Evolutionary conservation across 2,113 vertebrate genomes (phyloP).

Genomic region (Lasiurus borealis): DNA sequence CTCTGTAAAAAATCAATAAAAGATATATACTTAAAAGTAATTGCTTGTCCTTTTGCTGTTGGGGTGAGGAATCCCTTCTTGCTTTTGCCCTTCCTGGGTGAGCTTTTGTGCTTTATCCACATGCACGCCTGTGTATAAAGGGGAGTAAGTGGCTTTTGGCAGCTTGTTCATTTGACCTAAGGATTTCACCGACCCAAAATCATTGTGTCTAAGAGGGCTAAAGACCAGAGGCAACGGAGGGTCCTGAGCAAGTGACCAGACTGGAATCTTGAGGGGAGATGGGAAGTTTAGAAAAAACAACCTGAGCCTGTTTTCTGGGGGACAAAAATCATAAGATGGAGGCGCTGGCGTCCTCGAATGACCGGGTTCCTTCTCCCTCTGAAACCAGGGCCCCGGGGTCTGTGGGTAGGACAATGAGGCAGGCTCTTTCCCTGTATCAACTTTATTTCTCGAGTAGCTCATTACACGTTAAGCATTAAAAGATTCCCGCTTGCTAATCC

Average conservation of each 20-base stretch:
- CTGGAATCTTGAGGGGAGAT: neutral
- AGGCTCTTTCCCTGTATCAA: neutral
- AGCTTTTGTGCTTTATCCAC: neutral
- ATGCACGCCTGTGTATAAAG: neutral
- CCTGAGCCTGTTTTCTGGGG: neutral
- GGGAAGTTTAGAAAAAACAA: neutral
- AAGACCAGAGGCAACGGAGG: neutral
- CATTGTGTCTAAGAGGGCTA: neutral
- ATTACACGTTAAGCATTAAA: neutral
- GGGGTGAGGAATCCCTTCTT: neutral
- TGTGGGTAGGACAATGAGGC: neutral
- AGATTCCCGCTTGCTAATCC: neutral
- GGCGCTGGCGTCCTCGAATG: neutral
- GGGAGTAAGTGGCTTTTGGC: neutral
- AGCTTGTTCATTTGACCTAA: neutral
- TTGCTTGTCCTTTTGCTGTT: neutral
- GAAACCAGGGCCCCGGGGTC: neutral
- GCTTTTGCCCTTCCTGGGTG: neutral
- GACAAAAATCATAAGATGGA: neutral
- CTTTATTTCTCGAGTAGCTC: neutral
- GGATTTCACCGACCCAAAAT: neutral
- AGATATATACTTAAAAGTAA: too few species aligned
- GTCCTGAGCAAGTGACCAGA: neutral
- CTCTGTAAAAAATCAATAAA: too few species aligned
- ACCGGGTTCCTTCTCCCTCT: neutral